Conservation (phyloP, 2,113 vertebrate species). For the Zapornia atra region DNA sequence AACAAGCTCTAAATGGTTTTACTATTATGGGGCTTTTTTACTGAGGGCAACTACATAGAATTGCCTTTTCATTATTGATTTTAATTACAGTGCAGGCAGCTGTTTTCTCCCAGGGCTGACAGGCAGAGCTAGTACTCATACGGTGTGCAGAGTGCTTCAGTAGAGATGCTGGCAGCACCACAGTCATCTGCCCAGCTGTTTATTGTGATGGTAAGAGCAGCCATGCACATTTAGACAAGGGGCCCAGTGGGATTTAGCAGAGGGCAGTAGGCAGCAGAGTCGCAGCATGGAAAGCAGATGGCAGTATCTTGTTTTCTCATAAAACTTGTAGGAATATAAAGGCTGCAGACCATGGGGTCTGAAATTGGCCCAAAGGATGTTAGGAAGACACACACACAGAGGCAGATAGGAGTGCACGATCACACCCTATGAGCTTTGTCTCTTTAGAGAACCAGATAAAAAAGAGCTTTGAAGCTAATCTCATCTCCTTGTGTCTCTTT, state of each 20-base stretch:
- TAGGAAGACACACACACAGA: not conserved
- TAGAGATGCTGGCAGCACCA: not conserved
- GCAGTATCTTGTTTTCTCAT: not conserved
- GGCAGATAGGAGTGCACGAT: accelerated
- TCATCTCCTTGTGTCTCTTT: not conserved
- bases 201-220: not conserved
- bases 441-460: not conserved
- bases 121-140: not conserved
- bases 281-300: not conserved
- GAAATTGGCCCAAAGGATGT: not conserved
- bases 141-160: not conserved
- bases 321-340: not conserved
- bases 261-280: not conserved
- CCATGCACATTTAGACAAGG: not conserved
- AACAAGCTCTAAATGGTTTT: not conserved
- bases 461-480: not conserved
- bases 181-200: not conserved
- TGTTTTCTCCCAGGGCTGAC: not conserved
- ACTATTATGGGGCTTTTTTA: not conserved
- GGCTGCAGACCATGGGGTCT: not conserved
- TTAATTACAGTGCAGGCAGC: not conserved
- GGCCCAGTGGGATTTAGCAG: not conserved
- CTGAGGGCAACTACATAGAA: not conserved
- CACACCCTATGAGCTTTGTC: not conserved
- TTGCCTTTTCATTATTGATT: not conserved